Evolutionary conservation across 2,113 vertebrate species (phyloP).

Genomic region (Columba janthina): DNA sequence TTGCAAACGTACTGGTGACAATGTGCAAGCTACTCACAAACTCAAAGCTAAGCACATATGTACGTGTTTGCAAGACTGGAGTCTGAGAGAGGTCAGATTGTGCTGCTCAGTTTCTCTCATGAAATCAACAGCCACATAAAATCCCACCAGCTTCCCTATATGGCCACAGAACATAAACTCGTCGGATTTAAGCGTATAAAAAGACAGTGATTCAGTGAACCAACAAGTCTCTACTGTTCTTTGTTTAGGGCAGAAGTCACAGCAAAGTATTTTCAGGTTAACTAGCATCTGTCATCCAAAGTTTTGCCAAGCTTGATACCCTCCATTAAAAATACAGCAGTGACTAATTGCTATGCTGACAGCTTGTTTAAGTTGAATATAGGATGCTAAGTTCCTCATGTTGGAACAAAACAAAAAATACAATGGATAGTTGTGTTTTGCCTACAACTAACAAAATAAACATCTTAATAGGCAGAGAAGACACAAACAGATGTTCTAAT

Average conservation of each 20-base stretch:
- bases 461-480: constrained; percentile 70
- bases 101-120: neutral
- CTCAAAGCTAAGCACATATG: neutral
- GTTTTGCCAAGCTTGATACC: neutral
- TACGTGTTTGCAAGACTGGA: neutral
- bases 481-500: constrained; percentile 76
- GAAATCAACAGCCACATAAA: neutral
- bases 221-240: neutral
- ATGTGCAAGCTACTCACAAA: neutral
- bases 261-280: neutral
- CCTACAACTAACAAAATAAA: constrained; percentile 72
- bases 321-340: neutral
- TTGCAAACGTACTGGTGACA: neutral
- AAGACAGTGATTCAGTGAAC: neutral
- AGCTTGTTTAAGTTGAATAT: constrained; percentile 33
- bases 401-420: constrained; percentile 54
- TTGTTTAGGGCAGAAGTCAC: neutral
- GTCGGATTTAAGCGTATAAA: neutral
- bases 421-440: constrained; percentile 52
- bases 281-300: rapidly evolving
- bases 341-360: constrained; percentile 12
- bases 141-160: neutral
- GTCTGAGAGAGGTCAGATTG: neutral
- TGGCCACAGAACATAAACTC: neutral
- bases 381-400: constrained; percentile 37